These are phyloP conservation scores for Pteropus rufus DNA, from an alignment of 2,797 vertebrate species.

Conservation along the genomic window DNA sequence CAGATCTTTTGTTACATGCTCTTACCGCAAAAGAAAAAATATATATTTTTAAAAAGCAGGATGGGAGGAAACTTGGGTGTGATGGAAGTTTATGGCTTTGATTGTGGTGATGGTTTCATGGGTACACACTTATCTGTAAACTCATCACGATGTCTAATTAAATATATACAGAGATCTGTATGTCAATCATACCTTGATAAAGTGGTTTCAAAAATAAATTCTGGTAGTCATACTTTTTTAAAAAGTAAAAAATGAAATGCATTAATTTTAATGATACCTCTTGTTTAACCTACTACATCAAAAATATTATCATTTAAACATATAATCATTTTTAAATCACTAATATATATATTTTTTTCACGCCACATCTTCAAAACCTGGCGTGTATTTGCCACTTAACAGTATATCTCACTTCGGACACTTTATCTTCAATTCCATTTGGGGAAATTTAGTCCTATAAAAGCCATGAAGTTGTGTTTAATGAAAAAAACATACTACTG, in stretches of 20 bases:
- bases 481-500: background rate
- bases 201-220: background rate
- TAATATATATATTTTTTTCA: background rate
- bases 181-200: background rate
- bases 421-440: background rate
- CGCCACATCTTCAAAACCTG: background rate
- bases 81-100: background rate
- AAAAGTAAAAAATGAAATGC: background rate
- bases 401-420: background rate
- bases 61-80: background rate
- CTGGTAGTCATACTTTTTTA: background rate
- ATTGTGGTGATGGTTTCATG: background rate
- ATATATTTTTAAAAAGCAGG: background rate
- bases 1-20: background rate
- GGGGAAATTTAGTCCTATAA: background rate
- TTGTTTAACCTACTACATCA: background rate
- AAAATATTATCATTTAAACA: background rate
- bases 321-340: background rate
- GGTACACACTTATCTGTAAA: background rate
- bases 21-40: background rate
- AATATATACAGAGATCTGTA: background rate
- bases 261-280: background rate
- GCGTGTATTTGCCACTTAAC: background rate
- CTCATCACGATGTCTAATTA: background rate
- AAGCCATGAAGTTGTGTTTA: background rate